phyloP scores from a whole-genome alignment of 2,888 invertebrate genomes.

The Vesta saturnalis region DNA sequence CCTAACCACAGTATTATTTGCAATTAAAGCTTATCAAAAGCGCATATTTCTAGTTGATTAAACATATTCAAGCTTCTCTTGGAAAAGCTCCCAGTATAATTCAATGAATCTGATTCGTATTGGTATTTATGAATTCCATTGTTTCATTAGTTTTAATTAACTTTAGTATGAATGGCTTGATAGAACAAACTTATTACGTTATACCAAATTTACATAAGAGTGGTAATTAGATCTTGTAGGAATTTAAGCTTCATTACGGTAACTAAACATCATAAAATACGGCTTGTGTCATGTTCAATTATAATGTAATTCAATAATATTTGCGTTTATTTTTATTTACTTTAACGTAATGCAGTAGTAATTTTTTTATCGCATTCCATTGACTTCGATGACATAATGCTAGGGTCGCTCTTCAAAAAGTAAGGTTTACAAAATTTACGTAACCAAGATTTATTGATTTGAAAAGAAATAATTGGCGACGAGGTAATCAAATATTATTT shows the following conservation, averaged over 20 bases:
- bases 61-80: background rate
- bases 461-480: too few relatives aligned
- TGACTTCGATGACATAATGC: too few relatives aligned
- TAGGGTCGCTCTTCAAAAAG: too few relatives aligned
- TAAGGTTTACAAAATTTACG: too few relatives aligned
- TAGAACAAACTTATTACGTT: background rate
- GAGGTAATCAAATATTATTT: too few relatives aligned
- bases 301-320: too few relatives aligned
- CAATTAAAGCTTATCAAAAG: background rate
- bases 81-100: background rate
- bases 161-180: background rate
- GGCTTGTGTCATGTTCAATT: too few relatives aligned
- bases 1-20: background rate
- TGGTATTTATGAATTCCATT: slow-evolving; percentile 5
- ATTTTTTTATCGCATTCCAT: too few relatives aligned
- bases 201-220: background rate
- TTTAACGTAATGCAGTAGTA: too few relatives aligned
- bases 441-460: too few relatives aligned
- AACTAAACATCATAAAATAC: too few relatives aligned
- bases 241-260: background rate
- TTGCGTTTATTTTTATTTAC: too few relatives aligned
- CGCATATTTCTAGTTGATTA: slow-evolving; percentile 3
- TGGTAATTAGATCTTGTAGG: background rate
- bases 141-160: slow-evolving; percentile 3
- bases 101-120: background rate